Evolutionary conservation across 2,113 vertebrate genomes (phyloP).

Genomic region (Galeopterus variegatus): DNA sequence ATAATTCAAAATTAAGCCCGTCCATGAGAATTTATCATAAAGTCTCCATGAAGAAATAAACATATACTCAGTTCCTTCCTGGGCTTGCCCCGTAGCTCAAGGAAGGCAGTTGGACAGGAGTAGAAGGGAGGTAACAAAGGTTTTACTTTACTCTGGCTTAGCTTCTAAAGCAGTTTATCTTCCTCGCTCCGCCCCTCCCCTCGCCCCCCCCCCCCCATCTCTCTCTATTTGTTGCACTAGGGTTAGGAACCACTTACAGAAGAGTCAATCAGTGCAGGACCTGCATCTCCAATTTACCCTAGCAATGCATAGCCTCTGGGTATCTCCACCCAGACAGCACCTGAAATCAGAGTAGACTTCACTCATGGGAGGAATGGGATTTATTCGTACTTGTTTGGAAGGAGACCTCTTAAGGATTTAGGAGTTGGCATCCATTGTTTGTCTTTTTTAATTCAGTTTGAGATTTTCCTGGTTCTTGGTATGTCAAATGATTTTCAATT

Average conservation of each 20-base stretch:
- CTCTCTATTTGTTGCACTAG: background rate
- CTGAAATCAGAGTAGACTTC: background rate
- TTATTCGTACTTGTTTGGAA: background rate
- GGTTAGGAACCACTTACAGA: background rate
- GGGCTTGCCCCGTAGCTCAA: background rate
- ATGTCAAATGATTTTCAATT: background rate
- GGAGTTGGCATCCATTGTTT: background rate
- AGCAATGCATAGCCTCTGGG: no score
- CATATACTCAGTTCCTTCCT: background rate
- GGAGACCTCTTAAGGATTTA: background rate
- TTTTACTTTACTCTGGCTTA: background rate
- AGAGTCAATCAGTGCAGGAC: background rate
- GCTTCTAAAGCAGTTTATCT: background rate
- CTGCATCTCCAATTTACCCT: background rate
- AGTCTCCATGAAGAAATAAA: background rate
- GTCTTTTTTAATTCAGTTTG: background rate
- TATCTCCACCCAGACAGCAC: background rate
- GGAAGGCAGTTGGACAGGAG: background rate
- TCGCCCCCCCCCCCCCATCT: accelerated
- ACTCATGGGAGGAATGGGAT: background rate
- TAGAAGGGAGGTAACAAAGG: background rate
- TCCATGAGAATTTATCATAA: background rate
- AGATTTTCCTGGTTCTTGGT: slow-evolving; percentile 8
- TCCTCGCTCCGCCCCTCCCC: no score
- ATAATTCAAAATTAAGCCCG: slow-evolving; percentile 22